These are phyloP conservation scores for Zhengitettix transpicula DNA, from an alignment of 2,888 invertebrate genomes.

Conservation along the genomic window DNA sequence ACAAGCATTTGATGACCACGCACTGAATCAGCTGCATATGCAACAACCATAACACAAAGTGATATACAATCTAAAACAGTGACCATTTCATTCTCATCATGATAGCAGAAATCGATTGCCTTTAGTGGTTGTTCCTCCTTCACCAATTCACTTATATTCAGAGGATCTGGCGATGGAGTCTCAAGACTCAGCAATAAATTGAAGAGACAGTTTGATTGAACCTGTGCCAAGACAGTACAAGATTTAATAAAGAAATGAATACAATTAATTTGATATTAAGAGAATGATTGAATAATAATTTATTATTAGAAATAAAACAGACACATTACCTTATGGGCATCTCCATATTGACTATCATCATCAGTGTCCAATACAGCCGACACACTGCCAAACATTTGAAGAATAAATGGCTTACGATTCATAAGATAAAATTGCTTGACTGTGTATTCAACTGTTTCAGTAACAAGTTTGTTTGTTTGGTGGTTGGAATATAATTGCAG, in stretches of 20 bases:
- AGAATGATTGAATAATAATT: neutral
- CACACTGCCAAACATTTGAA: slow-evolving; percentile 98
- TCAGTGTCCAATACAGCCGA: slow-evolving; percentile 91
- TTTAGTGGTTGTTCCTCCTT: slow-evolving; percentile 83
- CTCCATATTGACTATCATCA: slow-evolving; percentile 70
- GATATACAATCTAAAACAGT: slow-evolving; percentile 93
- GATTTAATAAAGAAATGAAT: neutral
- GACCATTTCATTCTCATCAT: slow-evolving; percentile 94
- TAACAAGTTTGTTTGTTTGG: slow-evolving; percentile 89
- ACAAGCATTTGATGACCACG: slow-evolving; percentile 84
- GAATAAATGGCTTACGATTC: slow-evolving; percentile 93
- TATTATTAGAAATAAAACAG: neutral
- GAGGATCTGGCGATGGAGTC: slow-evolving; percentile 83
- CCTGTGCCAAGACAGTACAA: slow-evolving; percentile 28
- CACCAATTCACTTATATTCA: slow-evolving; percentile 81
- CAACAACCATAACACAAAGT: slow-evolving; percentile 97
- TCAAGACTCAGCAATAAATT: slow-evolving; percentile 81
- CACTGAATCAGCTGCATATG: slow-evolving; percentile 91
- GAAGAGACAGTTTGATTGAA: slow-evolving; percentile 82
- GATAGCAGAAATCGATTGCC: slow-evolving; percentile 96
- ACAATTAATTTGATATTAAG: neutral
- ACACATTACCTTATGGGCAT: slow-evolving; percentile 67
- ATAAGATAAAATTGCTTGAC: slow-evolving; percentile 97
- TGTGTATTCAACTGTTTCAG: slow-evolving; percentile 91
- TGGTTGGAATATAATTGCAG: slow-evolving; percentile 93